phyloP scores from a whole-genome alignment of 2,797 vertebrate genomes.

The Sebastes minor region DNA sequence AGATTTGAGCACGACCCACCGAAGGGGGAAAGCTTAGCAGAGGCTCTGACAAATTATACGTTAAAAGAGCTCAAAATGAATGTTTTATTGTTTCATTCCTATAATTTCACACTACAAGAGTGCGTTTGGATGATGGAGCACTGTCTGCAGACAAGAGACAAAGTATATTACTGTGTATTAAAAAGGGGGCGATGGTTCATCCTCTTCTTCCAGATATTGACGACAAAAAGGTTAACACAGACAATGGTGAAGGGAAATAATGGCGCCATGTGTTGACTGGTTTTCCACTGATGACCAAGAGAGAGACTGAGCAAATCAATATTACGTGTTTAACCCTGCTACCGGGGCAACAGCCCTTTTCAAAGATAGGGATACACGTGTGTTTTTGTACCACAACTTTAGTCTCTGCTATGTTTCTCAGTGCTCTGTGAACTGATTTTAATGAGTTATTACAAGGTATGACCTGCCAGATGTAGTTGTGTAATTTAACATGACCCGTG shows the following conservation, averaged over 20 bases:
- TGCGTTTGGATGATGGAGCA: not conserved
- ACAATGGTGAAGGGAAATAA: not conserved
- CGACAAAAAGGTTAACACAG: not conserved
- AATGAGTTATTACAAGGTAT: not conserved
- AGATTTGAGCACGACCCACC: not conserved
- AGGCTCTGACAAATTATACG: not conserved
- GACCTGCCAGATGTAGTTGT: not conserved
- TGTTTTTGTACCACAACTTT: not conserved
- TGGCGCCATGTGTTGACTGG: not conserved
- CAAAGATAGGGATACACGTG: not conserved
- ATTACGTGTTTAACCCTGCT: slow-evolving; percentile 3
- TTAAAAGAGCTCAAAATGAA: not conserved
- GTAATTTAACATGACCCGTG: not conserved
- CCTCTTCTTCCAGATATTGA: not conserved
- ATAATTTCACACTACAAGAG: not conserved
- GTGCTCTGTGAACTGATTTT: not conserved
- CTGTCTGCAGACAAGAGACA: not conserved
- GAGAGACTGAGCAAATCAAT: slow-evolving; percentile 2
- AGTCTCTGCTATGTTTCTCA: not conserved
- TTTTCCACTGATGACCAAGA: not conserved
- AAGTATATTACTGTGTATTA: not conserved
- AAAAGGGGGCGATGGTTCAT: not conserved
- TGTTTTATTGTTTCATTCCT: not conserved
- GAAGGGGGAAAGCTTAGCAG: not conserved
- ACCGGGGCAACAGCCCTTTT: not conserved